Conservation (phyloP, 2,888 invertebrate genomes). For the Drosophila mimetica region DNA sequence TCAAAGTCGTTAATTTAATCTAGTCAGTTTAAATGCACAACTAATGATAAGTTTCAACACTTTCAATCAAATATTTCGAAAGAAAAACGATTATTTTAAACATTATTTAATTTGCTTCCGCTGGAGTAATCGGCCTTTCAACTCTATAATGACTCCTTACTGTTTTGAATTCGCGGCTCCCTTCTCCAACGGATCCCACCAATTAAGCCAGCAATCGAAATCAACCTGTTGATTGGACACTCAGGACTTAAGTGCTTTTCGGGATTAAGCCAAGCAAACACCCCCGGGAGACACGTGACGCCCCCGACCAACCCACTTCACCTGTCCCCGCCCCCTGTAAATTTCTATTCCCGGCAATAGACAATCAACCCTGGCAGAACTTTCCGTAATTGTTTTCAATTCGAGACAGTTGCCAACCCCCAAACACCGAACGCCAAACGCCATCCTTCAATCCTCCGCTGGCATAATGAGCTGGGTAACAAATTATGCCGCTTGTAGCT, state of each 20-base stretch:
- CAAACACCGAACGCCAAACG: conserved; percentile 18
- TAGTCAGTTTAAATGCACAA: neutral
- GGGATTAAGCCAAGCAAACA: conserved; percentile 53
- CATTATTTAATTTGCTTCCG: neutral
- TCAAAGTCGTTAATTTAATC: neutral
- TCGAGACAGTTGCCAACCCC: conserved; percentile 67
- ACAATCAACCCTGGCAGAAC: conserved; percentile 38
- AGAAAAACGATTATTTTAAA: neutral
- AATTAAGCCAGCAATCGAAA: conserved; percentile 31
- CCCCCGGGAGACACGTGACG: conserved; percentile 67
- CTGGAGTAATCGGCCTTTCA: neutral
- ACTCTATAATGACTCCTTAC: neutral
- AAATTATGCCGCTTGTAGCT: conserved; percentile 62
- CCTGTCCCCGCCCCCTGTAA: neutral
- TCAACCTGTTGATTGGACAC: conserved; percentile 64
- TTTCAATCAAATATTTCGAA: neutral
- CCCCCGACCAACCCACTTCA: conserved; percentile 14
- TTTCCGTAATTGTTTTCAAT: conserved; percentile 76
- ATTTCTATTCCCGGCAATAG: neutral
- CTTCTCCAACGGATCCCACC: conserved; percentile 19
- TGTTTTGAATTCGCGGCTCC: neutral
- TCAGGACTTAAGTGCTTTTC: conserved; percentile 64
- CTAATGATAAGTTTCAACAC: neutral
- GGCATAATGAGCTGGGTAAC: conserved; percentile 72
- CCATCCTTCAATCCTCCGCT: conserved; percentile 37